A percentile compares a stretch with the other conserved stretches of the same genome.
Conservation (phyloP, 2,888 invertebrate genomes). For the Drosophila mercatorum region DNA sequence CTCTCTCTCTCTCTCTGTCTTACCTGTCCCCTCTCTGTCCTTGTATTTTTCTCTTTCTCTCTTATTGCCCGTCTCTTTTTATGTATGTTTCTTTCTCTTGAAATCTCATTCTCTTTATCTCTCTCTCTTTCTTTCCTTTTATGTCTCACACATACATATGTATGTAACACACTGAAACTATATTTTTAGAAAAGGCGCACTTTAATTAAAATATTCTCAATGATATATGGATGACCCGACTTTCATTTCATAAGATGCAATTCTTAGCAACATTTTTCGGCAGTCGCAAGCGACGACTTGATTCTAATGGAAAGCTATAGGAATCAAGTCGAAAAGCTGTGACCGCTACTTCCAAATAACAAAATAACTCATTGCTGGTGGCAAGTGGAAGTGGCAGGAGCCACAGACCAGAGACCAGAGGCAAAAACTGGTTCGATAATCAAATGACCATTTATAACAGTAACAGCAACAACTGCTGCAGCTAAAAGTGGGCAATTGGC, state of each 20-base stretch:
- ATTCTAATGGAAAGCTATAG: not conserved
- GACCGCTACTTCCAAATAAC: slow-evolving; percentile 39
- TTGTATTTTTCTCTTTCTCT: too few relatives aligned
- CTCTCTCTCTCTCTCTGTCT: too few relatives aligned
- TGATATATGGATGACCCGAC: not conserved
- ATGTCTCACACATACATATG: too few relatives aligned
- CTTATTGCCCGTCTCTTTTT: too few relatives aligned
- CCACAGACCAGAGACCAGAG: slow-evolving; percentile 19
- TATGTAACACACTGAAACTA: not conserved
- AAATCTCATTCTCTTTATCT: too few relatives aligned
- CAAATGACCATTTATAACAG: slow-evolving; percentile 74
- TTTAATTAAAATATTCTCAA: not conserved
- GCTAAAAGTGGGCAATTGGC: slow-evolving; percentile 3
- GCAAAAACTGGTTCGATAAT: slow-evolving; percentile 66
- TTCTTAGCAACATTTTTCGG: slow-evolving; percentile 10
- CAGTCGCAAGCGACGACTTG: not conserved
- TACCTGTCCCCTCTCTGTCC: too few relatives aligned
- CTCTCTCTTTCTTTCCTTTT: too few relatives aligned
- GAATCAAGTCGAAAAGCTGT: slow-evolving; percentile 30
- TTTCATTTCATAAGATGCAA: not conserved
- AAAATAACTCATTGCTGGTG: slow-evolving; percentile 44
- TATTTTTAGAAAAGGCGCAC: not conserved
- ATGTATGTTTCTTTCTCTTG: too few relatives aligned
- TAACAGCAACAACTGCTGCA: slow-evolving; percentile 10
- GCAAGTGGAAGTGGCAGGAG: slow-evolving; percentile 5